Base-by-base conservation (phyloP, 2,113 vertebrate species). In the Pangasianodon hypophthalmus region DNA sequence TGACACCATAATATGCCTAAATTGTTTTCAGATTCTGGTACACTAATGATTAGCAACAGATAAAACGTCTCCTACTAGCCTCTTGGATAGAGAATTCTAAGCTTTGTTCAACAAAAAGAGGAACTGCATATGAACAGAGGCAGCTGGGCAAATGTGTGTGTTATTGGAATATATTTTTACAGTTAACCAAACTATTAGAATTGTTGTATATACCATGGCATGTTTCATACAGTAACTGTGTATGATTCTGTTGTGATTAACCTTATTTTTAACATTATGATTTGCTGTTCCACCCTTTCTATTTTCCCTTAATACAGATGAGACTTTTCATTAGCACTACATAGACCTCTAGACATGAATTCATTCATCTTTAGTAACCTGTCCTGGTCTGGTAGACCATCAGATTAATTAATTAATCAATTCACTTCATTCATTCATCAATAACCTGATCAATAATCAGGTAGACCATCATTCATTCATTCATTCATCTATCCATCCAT, bases 11-110 rank as follows among this genome's bases (percentile, higher is more conserved):
- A 83, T 58, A 11, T 56, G 50, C 16, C 52, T 56, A 24, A 84
- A 60, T 84, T 60, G 56, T 60, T 84, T 84, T 84, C 82, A 60
- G 80, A 84, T 84, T 84, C 60, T 84, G 56, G 82, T 41, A 58
- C 60, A 41, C 56, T 84, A 11, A 26, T 44, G 60, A 14, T 56
- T 24, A 37, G 32, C 56, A 41, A 26, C 19, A 58, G 4, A 84
- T 56, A 83, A 58, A 26, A 41, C 8, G 3, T 24, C 21, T 44
- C 4, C 6, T 44, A 83, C 18, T 58, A 58, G 52, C 37, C 60
- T 26, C 19, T 60, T 41, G 56, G 54, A 9, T 62, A 8, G 19
- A 62, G 24, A 84, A 44, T 41, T 82, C 16, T 10, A 60, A 1
- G 32, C 44, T 84, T 26, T 46, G 10, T 62, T 19, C 32, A 41